phyloP scores from a whole-genome alignment of 2,888 invertebrate species.

The Lasioglossum oenotherae region DNA sequence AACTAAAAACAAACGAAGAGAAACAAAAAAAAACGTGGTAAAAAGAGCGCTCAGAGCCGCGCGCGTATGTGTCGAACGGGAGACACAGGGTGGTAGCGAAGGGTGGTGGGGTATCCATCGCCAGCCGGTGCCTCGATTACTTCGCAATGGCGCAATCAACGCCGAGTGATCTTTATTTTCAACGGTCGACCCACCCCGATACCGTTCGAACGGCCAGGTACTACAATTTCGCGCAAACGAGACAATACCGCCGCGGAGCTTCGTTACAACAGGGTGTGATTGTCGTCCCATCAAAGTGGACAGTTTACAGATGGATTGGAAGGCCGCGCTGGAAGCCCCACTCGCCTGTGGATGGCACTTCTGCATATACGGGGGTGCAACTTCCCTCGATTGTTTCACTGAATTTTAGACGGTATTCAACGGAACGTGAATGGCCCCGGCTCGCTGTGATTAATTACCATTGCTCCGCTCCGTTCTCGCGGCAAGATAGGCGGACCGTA shows the following conservation, averaged over 20 bases:
- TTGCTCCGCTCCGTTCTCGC: conserved; percentile 27
- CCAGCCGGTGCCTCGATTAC: conserved; percentile 66
- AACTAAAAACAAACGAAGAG: conserved; percentile 30
- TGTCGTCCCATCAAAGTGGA: conserved; percentile 84
- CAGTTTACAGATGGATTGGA: conserved; percentile 84
- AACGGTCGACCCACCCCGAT: conserved; percentile 65
- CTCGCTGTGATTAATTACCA: conserved; percentile 56
- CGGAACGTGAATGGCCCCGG: conserved; percentile 35
- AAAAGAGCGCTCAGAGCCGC: background rate
- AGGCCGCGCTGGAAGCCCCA: conserved; percentile 67
- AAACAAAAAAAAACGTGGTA: background rate
- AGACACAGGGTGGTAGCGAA: conserved; percentile 2
- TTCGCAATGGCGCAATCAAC: conserved; percentile 77
- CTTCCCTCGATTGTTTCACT: conserved; percentile 54
- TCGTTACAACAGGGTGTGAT: conserved; percentile 82
- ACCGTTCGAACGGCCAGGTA: conserved; percentile 73
- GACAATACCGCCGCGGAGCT: conserved; percentile 78
- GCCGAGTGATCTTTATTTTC: conserved; percentile 81
- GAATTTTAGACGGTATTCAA: conserved; percentile 59
- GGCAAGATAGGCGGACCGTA: conserved; percentile 23
- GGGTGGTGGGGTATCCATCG: conserved; percentile 52
- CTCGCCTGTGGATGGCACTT: conserved; percentile 55
- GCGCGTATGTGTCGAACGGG: background rate
- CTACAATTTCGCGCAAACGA: conserved; percentile 79
- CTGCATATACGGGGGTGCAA: conserved; percentile 55